Base-by-base conservation (phyloP, 2,113 vertebrate species). In the Heterochromis multidens region DNA sequence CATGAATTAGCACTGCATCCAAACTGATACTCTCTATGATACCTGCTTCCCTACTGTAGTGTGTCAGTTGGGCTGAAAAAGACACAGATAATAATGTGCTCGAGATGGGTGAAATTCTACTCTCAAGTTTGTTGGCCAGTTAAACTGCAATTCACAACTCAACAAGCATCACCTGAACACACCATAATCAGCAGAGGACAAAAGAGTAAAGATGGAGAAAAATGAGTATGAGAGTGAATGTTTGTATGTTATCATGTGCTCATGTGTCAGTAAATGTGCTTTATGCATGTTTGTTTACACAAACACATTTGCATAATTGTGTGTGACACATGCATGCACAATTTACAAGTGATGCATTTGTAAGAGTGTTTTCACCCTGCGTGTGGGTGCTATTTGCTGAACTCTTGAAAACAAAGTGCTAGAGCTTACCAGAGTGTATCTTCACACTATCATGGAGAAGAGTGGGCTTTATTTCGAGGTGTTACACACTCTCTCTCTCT, bases 391-490 rank as follows among this genome's bases (percentile, higher is more conserved):
- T 83, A 59, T 92, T 93, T 93, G 80, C 85, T 79, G 81, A 88
- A 83, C 84, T 87, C 77, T 88, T 60, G 57, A 89, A 91, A 88
- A 90, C 87, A 91, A 87, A 87, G 86, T 87, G 85, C 43, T 35
- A 14, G 56, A 85, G 90, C 83, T 93, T 92, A 89, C n/a, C 49
- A 60, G 80, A 77, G 84, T 84, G 77, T 76, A 85, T 93, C 82
- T 87, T 94, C 88, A 89, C 83, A 85, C 78, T 70, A 67, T 85
- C 74, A 29, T 29, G 49, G 74, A 83, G 25, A 58, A 65, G 81
- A 65, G 57, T 46, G 86, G 43, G 80, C 82, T 88, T 84, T 85
- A 76, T 84, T 58, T 70, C 2, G 6, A 80, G 10, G 77, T 74
- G 60, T 52, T 67, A 81, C 25, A 76, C 35, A 72, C 80, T 27